Percentiles rank a stretch among this genome's conserved stretches.
Evolutionary conservation across 2,888 invertebrate species (phyloP).

Genomic region (Philhelius pedissequus): DNA sequence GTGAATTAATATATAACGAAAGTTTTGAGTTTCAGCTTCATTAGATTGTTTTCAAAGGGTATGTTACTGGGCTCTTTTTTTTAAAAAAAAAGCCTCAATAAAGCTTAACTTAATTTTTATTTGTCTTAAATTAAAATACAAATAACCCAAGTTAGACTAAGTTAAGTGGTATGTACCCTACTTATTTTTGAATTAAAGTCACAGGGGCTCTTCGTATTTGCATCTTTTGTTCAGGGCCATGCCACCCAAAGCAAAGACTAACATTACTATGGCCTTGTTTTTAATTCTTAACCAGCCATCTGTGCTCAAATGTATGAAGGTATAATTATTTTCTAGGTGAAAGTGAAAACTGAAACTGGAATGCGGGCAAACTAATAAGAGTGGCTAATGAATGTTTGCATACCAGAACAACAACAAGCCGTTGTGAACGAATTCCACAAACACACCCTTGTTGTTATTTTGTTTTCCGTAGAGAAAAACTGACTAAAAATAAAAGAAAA

Average conservation of each 20-base stretch:
- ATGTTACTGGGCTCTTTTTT: too few relatives aligned
- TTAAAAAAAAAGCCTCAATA: too few relatives aligned
- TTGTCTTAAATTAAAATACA: neutral
- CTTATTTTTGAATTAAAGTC: neutral
- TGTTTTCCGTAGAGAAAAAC: neutral
- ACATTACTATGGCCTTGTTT: conserved; percentile 1
- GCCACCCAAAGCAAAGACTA: neutral
- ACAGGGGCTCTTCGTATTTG: neutral
- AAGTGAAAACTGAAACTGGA: conserved; percentile 52
- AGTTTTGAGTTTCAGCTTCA: too few relatives aligned
- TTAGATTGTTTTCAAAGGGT: too few relatives aligned
- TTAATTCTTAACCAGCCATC: neutral
- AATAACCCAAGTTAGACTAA: neutral
- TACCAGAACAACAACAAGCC: conserved; percentile 4
- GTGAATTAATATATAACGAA: too few relatives aligned
- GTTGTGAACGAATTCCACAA: neutral
- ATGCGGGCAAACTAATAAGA: conserved; percentile 47
- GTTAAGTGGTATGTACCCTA: neutral
- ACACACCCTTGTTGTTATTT: neutral
- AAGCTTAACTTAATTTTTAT: too few relatives aligned
- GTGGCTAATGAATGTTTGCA: conserved; percentile 23
- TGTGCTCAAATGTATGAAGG: neutral
- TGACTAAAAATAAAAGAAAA: neutral
- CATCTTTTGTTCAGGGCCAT: neutral
- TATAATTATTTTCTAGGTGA: conserved; percentile 26